Evolutionary conservation across 2,113 vertebrate genomes (phyloP), one percentile per base, ranked within the genome.

Genomic region (Amphiprion percula): DNA sequence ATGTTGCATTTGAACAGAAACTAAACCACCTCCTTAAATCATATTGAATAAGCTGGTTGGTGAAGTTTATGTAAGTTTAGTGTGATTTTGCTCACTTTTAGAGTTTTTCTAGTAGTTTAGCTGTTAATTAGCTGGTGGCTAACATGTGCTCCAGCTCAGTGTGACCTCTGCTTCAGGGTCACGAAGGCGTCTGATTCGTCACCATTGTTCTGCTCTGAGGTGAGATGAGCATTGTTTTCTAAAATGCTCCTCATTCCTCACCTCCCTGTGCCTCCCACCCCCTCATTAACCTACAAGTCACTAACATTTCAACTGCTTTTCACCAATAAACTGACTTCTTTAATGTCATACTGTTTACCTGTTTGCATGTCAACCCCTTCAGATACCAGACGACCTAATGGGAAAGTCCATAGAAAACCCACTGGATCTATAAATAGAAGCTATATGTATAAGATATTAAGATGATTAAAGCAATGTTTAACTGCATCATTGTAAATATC

Each of bases 191-290:
- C 46, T 71, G 72, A 65, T 80, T 58, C 59, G 71, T 69, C 88
- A 68, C 82, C 78, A 84, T 87, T 88, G 84, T 86, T 73, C 60
- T 49, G 24, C 73, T 74, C 58, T 72, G 73, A 70, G 64, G 73
- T 78, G 66, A 78, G 55, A 60, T 68, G 60, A 67, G 50, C 66
- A 87, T 78, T 84, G 81, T 84, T 67, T 73, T 37, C 61, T 68
- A 64, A 56, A 72, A 85, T 81, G 67, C 77, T 79, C 41, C 59
- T 87, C 82, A 76, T 90, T 85, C 79, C 77, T 81, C 74, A 68
- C 77, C 59, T 70, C 56, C 39, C 5, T 3, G 28, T 26, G 15
- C 26, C 23, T 37, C 52, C 83, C 64, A 53, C 79, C 80, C 41
- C 41, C 49, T 37, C 52, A 74, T 71, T 80, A 65, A 71, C 49